Evolutionary conservation across 2,113 vertebrate species (phyloP).

Genomic region (Mesitornis unicolor): DNA sequence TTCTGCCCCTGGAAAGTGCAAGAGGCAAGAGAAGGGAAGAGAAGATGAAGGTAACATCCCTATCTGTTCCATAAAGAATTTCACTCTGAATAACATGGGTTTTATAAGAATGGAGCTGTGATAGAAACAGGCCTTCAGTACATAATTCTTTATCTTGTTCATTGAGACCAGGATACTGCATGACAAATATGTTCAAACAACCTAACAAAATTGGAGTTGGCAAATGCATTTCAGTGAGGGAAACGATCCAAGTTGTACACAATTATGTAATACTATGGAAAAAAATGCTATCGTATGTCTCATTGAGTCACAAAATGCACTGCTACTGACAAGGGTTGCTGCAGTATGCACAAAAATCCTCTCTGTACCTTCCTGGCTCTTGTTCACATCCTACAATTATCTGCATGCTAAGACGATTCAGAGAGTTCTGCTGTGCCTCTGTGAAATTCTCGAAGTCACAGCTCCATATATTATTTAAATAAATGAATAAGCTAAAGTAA

Average conservation of each 20-base stretch:
- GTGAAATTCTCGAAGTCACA: neutral
- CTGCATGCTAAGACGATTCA: neutral
- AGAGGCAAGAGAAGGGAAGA: neutral
- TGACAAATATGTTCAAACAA: neutral
- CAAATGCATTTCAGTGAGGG: neutral
- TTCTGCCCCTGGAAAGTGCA: neutral
- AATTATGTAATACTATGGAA: neutral
- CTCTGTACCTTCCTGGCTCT: neutral
- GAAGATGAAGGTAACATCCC: neutral
- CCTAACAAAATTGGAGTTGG: neutral
- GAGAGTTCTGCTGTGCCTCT: neutral
- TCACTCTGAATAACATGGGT: neutral
- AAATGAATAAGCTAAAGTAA: neutral
- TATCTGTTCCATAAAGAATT: neutral
- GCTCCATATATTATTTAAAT: neutral
- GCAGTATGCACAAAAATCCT: neutral
- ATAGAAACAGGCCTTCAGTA: neutral
- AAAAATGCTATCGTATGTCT: neutral
- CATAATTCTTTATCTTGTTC: neutral
- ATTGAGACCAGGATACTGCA: fast-evolving
- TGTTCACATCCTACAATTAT: neutral
- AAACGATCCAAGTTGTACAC: neutral
- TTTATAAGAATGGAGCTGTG: neutral
- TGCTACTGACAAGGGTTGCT: neutral
- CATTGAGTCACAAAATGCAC: neutral